Base-by-base conservation (phyloP, 2,888 invertebrate genomes). In the Andrena bicolor region DNA sequence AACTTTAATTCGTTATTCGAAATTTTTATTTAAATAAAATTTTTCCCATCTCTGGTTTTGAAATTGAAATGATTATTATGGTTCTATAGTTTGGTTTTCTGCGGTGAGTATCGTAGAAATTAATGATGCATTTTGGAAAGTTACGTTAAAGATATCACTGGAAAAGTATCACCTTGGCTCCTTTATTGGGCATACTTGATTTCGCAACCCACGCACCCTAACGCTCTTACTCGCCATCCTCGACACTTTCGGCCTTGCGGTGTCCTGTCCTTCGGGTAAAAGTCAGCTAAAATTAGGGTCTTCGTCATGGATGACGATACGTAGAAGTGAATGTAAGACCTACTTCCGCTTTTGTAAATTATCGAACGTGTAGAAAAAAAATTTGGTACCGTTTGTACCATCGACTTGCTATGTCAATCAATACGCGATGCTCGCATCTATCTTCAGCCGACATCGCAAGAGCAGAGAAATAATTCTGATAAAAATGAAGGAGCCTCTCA, bases 161-260 rank as follows among this genome's bases (percentile, higher is more conserved):
- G 51, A 60, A 80, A 80, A 30, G 41, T 83, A 71, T 76, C 61
- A 70, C 75, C 76, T 86, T 80, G 35, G 10, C 63, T 86, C 83
- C 81, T 83, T 83, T 83, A 81, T 76, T 86, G 77, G 85, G 2
- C 23, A 64, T 65, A 74, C 72, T 56, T 13, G 61, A 80, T 86
- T 86, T 86, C 68, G 61, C 81, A 85, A 80, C 86, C 86, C 65
- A 87, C 86, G 80, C 83, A 83, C 68, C 73, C 83, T 65, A 73
- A 83, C 68, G 68, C 30, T 75, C 82, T 69, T 80, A 63, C 65
- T 84, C 56, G 23, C 48, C 63, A 83, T 81, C 76, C 71, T 79
- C 73, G 84, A 65, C 56, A 69, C 48, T 75, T 69, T 64, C 56
- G 78, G 26, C 72, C 75, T 81, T 69, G 76, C n/a, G 8, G 20